Percentiles rank a stretch among this genome's conserved stretches.
Conservation (phyloP, 2,113 vertebrate species). For the Onychostoma macrolepis region DNA sequence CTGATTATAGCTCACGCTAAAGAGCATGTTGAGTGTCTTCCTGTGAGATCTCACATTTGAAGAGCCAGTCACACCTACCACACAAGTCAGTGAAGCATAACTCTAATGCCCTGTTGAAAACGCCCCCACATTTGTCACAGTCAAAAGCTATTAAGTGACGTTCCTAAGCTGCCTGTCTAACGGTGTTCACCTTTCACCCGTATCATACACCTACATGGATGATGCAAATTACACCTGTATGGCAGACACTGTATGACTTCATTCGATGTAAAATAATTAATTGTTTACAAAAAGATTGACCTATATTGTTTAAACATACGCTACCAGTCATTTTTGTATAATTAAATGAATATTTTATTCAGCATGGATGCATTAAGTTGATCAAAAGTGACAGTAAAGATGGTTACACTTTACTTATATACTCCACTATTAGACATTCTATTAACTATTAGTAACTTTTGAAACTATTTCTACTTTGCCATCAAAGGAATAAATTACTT, state of each 20-base stretch:
- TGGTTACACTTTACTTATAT: background rate
- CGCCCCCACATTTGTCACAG: slow-evolving; percentile 36
- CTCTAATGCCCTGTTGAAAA: slow-evolving; percentile 30
- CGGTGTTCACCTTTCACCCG: background rate
- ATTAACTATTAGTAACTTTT: too few species aligned
- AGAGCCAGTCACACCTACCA: slow-evolving; percentile 37
- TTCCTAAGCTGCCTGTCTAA: background rate
- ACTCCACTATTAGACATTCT: too few species aligned
- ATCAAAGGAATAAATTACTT: background rate
- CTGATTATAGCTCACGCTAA: background rate
- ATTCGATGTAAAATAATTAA: background rate
- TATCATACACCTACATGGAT: background rate
- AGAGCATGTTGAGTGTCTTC: slow-evolving; percentile 16
- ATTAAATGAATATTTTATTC: background rate
- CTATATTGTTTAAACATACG: too few species aligned
- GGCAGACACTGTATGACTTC: background rate
- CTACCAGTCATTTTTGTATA: background rate
- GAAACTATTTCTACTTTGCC: background rate
- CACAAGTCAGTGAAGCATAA: slow-evolving; percentile 37
- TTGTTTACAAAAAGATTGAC: background rate
- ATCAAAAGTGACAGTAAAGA: background rate
- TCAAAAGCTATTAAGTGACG: slow-evolving; percentile 22
- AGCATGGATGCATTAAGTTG: background rate
- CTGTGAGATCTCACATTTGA: slow-evolving; percentile 39
- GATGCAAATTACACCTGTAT: background rate